Evolutionary conservation across 2,113 vertebrate genomes (phyloP), one percentile per base, ranked within the genome.

Genomic region (Mustela lutreola): DNA sequence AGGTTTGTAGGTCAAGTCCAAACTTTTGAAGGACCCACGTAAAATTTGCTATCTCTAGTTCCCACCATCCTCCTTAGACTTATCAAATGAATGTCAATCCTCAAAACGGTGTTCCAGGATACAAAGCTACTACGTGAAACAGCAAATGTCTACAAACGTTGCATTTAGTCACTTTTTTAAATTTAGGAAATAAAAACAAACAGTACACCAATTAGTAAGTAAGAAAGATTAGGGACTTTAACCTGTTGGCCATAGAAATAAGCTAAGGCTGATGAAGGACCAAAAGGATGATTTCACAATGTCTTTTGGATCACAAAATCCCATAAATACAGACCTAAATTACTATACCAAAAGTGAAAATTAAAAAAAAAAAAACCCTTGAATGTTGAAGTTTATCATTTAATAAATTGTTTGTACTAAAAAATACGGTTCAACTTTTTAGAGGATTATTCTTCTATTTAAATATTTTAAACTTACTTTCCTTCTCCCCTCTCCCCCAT

Each of bases 231-330:
- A 42, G 5, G 9, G 11, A 18, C 15, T 53, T 87, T 24, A 56
- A 93, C 90, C 42, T 85, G 28, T 36, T 53, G 21, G 22, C 24
- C 24, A 67, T 2, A 84, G 48, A 73, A 84, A 80, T 75, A 84
- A 96, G 16, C 24, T 60, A 48, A 82, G 4, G 42, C 48, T 42
- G 65, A 60, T 24, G 60, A 89, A 63, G 1, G 5, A 16, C 15
- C 85, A 50, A 81, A 70, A 7, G 3, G 24, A 81, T 89, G 50
- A n/a, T 71, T 93, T 91, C 63, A 50, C 91, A 96, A 24, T 92
- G 11, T 33, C 5, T 81, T 93, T 88, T 86, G 67, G 5, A 76
- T 92, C 24, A 62, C 11, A 91, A 88, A 85, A 91, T 75, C 45
- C 53, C 21, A 91, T 39, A 84, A 62, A n/a, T 84, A 2, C 11